phyloP scores from a whole-genome alignment of 92 coral and sea anemone species.

The Chrysogorgia sp. region DNA sequence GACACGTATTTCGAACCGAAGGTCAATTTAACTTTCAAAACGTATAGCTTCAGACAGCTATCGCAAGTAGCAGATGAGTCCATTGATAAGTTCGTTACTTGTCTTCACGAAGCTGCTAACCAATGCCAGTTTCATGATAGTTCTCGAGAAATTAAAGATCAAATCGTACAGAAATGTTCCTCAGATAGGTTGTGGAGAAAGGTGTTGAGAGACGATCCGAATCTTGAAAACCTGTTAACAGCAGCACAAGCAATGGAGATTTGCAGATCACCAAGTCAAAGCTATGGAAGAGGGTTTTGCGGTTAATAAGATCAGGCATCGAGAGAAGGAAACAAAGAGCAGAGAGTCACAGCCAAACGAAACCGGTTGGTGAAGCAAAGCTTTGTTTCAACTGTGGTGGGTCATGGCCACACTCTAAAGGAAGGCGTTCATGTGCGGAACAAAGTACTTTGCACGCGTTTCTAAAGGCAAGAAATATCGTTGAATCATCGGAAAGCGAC shows the following conservation, averaged over 20 bases:
- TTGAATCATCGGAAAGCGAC: conserved; percentile 15
- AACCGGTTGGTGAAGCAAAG: conserved; percentile 2
- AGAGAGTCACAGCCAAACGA: not conserved
- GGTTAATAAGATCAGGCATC: not conserved
- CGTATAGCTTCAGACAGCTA: conserved; percentile 15
- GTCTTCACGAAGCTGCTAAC: conserved; percentile 20
- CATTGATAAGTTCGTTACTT: conserved; percentile 14
- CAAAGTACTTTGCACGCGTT: conserved; percentile 13
- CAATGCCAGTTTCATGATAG: conserved; percentile 14
- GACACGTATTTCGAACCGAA: conserved; percentile 39
- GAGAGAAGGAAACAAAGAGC: not conserved
- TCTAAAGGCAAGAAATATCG: conserved; percentile 15
- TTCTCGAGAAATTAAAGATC: conserved; percentile 8
- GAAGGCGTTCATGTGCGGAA: conserved; percentile 29
- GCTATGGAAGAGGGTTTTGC: not conserved
- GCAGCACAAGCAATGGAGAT: conserved; percentile 27
- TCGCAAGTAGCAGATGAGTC: conserved; percentile 25
- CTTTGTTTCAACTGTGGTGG: conserved; percentile 37
- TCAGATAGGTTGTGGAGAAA: conserved; percentile 6
- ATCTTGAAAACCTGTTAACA: conserved; percentile 6
- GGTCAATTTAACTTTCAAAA: conserved; percentile 38
- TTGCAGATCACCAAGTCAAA: conserved; percentile 16
- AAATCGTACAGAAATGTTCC: conserved; percentile 1
- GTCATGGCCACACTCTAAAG: conserved; percentile 31
- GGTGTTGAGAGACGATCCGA: conserved; percentile 8